phyloP scores from a whole-genome alignment of 35 echinoderm and acorn worm genomes.

The Lytechinus variegatus region DNA sequence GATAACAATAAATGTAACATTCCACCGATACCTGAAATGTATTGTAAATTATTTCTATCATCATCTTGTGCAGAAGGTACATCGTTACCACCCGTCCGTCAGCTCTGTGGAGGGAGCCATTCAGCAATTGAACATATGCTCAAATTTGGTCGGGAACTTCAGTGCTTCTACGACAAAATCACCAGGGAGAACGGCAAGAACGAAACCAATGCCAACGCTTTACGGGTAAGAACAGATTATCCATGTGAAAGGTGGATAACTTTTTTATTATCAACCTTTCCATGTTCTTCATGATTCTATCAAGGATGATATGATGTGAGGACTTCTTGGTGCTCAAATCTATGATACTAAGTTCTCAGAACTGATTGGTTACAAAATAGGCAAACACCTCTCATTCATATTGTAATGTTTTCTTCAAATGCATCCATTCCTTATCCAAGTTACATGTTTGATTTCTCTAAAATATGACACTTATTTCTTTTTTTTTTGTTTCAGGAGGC shows the following conservation, averaged over 20 bases:
- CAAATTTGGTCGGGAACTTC: slow-evolving; percentile 90
- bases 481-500: slow-evolving; percentile 75
- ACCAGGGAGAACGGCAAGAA: slow-evolving; percentile 75
- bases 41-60: no score
- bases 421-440: background rate
- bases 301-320: background rate
- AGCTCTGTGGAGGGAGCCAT: slow-evolving; percentile 91
- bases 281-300: background rate
- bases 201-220: slow-evolving; percentile 90
- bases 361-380: no score
- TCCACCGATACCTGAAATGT: no score
- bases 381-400: no score
- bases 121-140: slow-evolving; percentile 92
- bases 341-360: background rate
- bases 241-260: background rate
- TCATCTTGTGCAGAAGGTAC: background rate
- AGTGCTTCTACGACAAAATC: slow-evolving; percentile 76
- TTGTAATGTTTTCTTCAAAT: background rate
- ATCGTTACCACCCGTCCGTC: slow-evolving; percentile 59
- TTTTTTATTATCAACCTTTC: background rate
- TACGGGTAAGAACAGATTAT: slow-evolving; percentile 72
- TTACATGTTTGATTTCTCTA: slow-evolving; percentile 36
- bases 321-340: background rate
- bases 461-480: background rate
- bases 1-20: background rate